A percentile compares a stretch with the other conserved stretches of the same genome.
phyloP scores from a whole-genome alignment of 37 sponge, comb jelly and placozoan species.

The Diacarnus erythraeanus region DNA sequence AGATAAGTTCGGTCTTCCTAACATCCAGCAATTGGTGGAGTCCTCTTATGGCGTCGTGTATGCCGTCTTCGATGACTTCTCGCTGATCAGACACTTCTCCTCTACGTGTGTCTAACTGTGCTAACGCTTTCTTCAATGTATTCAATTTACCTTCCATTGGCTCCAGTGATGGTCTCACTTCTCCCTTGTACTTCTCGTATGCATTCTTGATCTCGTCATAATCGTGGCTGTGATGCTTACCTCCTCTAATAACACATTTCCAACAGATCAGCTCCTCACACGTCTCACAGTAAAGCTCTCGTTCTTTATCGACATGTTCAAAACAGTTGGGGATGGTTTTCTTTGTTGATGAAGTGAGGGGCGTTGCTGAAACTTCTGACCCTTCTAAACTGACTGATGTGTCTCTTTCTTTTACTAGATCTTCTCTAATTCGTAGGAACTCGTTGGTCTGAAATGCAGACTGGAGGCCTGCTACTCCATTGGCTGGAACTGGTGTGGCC shows the following conservation, averaged over 20 bases:
- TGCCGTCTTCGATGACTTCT: background rate
- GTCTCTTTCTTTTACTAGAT: constrained; percentile 25
- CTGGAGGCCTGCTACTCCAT: constrained; percentile 53
- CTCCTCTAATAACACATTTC: constrained; percentile 15
- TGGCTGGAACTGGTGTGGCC: constrained; percentile 15
- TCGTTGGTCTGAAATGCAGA: constrained; percentile 61
- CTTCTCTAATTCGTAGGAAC: constrained; percentile 39
- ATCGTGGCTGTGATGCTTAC: constrained; percentile 20
- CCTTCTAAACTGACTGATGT: no score
- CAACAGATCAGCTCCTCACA: constrained; percentile 47
- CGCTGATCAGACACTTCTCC: constrained; percentile 21
- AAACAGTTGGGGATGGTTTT: constrained; percentile 2
- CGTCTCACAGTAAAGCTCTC: constrained; percentile 46
- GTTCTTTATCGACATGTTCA: constrained; percentile 16
- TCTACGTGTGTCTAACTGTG: background rate
- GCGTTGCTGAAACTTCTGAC: background rate
- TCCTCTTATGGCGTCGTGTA: background rate
- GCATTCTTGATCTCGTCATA: constrained; percentile 21
- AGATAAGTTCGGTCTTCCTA: constrained; percentile 10
- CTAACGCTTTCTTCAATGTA: constrained; percentile 19
- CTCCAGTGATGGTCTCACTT: background rate
- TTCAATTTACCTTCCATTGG: constrained; percentile 14
- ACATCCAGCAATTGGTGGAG: constrained; percentile 30
- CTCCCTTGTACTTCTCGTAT: constrained; percentile 27
- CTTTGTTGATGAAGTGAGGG: background rate